These are phyloP conservation scores for Mnemiopsis leidyi DNA, from an alignment of 37 sponge, comb jelly and placozoan genomes.

Conservation along the genomic window DNA sequence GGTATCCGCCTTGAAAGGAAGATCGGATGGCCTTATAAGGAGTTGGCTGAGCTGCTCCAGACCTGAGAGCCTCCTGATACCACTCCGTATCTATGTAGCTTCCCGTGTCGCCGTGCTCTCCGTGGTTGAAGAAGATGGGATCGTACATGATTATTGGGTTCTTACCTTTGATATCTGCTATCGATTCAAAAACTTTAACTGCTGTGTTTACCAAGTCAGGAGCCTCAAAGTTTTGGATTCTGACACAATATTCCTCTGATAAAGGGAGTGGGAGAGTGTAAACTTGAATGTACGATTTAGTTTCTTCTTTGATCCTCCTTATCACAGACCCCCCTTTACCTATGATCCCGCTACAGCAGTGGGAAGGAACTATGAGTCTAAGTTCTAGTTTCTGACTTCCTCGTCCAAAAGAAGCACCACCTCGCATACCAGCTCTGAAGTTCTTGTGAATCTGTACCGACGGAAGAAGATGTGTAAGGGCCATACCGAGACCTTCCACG, in stretches of 20 bases:
- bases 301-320: constrained; percentile 38
- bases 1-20: not conserved
- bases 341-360: constrained; percentile 60
- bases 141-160: constrained; percentile 47
- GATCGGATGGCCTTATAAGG: constrained; percentile 35
- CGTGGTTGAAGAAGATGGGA: constrained; percentile 54
- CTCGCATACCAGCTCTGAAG: not conserved
- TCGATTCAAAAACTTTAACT: constrained; percentile 21
- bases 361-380: constrained; percentile 36
- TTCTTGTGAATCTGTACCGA: constrained; percentile 33
- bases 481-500: constrained; percentile 16
- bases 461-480: constrained; percentile 2
- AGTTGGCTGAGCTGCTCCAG: constrained; percentile 23
- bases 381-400: constrained; percentile 57
- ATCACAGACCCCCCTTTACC: constrained; percentile 57
- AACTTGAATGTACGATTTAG: constrained; percentile 62
- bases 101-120: constrained; percentile 56
- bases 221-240: constrained; percentile 54
- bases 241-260: constrained; percentile 49
- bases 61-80: constrained; percentile 53
- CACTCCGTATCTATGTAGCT: constrained; percentile 65
- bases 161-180: constrained; percentile 55
- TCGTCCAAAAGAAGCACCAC: not conserved
- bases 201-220: constrained; percentile 22
- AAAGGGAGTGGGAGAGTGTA: constrained; percentile 42